Evolutionary conservation across 2,888 invertebrate species (phyloP), one percentile per base, ranked within the genome.

Genomic region (Willowsia nigromaculata): DNA sequence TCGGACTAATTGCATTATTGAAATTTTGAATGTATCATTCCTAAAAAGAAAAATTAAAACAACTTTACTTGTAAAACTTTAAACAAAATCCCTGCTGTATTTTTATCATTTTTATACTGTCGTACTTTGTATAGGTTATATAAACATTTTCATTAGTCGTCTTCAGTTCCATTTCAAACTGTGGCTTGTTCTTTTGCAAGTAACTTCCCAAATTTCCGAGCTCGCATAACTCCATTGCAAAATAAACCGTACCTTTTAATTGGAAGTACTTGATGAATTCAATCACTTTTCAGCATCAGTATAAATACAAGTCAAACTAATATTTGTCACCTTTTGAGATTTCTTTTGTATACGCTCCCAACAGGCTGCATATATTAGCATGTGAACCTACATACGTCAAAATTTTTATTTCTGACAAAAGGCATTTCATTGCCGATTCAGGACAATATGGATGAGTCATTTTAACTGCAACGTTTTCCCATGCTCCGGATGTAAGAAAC

Each of bases 291-390:
- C 33, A 68, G 1, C 15, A n/a, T 13, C n/a, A 27, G 30, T 30
- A 15, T 30, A 13, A 47, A 18, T 50, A 22, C 47, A 0, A n/a
- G n/a, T n/a, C n/a, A n/a, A n/a, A n/a, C n/a, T n/a, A n/a, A n/a
- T n/a, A n/a, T n/a, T n/a, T 2, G 25, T 33, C 7, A 82, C 83
- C 88, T 76, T 62, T 62, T 37, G 65, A 43, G 22, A 88, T 53
- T 33, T 84, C 84, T 22, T 65, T 76, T 2, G 88, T 88, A 25
- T 56, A 83, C 13, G 88, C 84, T 27, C 84, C 88, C n/a, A 88
- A 22, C n/a, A 88, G 33, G 7, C 43, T 37, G n/a, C 74, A 83
- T 47, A 88, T 62, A 22, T 84, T 18, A 3, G 18, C 6, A 37
- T 84, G 76, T 1, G 18, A n/a, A 1, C 88, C 84, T 18, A 88